Percentiles rank a stretch among this genome's conserved stretches.
phyloP scores from a whole-genome alignment of 2,113 vertebrate species.

The Corydoras maculifer region DNA sequence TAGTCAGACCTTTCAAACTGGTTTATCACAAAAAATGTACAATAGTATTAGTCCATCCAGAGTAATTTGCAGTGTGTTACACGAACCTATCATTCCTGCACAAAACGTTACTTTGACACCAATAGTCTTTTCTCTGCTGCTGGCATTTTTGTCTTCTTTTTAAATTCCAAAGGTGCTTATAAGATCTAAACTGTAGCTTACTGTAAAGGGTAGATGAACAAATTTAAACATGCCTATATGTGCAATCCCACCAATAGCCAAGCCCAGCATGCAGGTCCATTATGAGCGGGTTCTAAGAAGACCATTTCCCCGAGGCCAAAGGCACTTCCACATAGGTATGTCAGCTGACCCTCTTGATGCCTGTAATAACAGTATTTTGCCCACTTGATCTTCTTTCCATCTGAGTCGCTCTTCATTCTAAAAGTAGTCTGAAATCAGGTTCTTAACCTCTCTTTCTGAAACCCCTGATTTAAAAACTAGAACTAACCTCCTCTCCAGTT shows the following conservation, averaged over 20 bases:
- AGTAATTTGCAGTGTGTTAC: no score
- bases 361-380: conserved; percentile 18
- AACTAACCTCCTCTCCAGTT: conserved; percentile 20
- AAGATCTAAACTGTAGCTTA: conserved; percentile 41
- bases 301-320: conserved; percentile 88
- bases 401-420: conserved; percentile 13
- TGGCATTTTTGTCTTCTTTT: neutral
- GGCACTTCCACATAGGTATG: conserved; percentile 92
- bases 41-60: no score
- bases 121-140: conserved; percentile 8
- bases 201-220: conserved; percentile 45
- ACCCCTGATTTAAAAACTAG: conserved; percentile 3
- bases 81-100: neutral
- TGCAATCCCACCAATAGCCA: conserved; percentile 97
- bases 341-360: conserved; percentile 48
- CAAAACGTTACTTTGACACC: neutral
- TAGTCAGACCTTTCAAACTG: no score
- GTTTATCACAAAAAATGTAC: no score
- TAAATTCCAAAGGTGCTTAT: conserved; percentile 15
- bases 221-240: conserved; percentile 85
- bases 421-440: conserved; percentile 10
- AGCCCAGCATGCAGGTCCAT: conserved; percentile 98
- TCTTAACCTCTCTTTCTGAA: neutral
- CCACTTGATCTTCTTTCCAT: conserved; percentile 22
- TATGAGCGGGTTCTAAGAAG: conserved; percentile 99